Evolutionary conservation across 2,797 vertebrate species (phyloP).

Genomic region (Cossypha caffra): DNA sequence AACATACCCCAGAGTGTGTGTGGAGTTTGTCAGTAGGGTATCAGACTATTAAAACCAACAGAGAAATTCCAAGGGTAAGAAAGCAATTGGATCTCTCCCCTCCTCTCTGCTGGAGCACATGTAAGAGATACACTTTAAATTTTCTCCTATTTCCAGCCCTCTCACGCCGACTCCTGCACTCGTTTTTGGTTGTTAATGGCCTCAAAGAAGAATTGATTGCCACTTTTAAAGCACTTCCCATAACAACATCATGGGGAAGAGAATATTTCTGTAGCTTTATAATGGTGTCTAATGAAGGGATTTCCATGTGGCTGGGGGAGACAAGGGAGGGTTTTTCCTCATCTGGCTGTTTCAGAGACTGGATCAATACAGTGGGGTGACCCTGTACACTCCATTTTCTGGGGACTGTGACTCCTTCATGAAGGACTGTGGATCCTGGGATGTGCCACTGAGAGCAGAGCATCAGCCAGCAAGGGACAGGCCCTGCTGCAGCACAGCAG

Average conservation of each 20-base stretch:
- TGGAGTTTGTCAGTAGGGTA: slow-evolving; percentile 56
- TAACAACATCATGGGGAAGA: neutral
- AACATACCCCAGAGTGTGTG: slow-evolving; percentile 42
- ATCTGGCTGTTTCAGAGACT: neutral
- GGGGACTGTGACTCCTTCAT: neutral
- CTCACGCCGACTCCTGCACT: neutral
- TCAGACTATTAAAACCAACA: slow-evolving; percentile 51
- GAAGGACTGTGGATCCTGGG: neutral
- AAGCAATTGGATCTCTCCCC: slow-evolving; percentile 35
- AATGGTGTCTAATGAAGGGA: neutral
- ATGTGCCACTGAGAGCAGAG: neutral
- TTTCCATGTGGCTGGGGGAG: neutral
- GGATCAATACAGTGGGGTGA: neutral
- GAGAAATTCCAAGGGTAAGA: slow-evolving; percentile 28
- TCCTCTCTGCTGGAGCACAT: neutral
- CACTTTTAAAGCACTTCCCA: slow-evolving; percentile 17
- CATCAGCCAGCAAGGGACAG: neutral
- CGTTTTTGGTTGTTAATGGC: neutral
- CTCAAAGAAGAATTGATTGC: slow-evolving; percentile 20
- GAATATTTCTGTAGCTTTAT: neutral
- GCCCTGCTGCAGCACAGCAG: neutral
- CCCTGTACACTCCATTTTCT: neutral
- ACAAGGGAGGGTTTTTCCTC: neutral
- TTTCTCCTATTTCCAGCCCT: neutral
- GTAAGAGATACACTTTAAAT: slow-evolving; percentile 31